Evolutionary conservation across 1,140 invertebrate species (phyloP).

Genomic region (Plutomurus gul): DNA sequence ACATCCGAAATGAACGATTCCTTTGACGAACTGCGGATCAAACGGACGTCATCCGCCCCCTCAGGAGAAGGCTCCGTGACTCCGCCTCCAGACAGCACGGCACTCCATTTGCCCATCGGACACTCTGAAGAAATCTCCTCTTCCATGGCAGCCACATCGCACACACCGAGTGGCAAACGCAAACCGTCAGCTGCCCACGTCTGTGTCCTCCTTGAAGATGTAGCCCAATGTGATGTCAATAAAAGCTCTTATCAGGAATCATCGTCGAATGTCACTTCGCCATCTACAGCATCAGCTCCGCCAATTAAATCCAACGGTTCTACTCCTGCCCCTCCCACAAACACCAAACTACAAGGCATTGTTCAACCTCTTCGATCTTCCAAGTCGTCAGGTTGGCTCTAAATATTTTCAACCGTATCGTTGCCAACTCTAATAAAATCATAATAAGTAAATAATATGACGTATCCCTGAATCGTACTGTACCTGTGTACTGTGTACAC

Average conservation of each 20-base stretch:
- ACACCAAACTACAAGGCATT: slow-evolving; percentile 50
- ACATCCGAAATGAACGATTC: slow-evolving; percentile 39
- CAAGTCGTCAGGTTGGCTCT: slow-evolving; percentile 50
- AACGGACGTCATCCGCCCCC: slow-evolving; percentile 50
- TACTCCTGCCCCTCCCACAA: neutral
- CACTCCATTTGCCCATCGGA: slow-evolving; percentile 32
- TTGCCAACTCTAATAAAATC: neutral
- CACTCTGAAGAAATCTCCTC: slow-evolving; percentile 14
- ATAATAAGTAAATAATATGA: neutral
- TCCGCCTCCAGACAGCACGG: slow-evolving; percentile 42
- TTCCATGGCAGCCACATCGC: slow-evolving; percentile 20
- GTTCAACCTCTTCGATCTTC: slow-evolving; percentile 51
- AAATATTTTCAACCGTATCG: slow-evolving; percentile 2
- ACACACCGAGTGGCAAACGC: neutral
- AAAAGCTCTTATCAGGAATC: neutral
- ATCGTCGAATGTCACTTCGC: neutral
- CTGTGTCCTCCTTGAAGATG: slow-evolving; percentile 41
- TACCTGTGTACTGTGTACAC: no score
- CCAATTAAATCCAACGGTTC: neutral
- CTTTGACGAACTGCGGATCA: slow-evolving; percentile 48
- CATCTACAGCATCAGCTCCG: neutral
- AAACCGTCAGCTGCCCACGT: slow-evolving; percentile 11
- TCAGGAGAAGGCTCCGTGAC: slow-evolving; percentile 47
- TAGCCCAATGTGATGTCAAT: slow-evolving; percentile 20
- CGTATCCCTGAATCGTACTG: no score